These are phyloP conservation scores for Daktulosphaira vitifoliae DNA, from an alignment of 1,140 invertebrate genomes.

Conservation along the genomic window DNA sequence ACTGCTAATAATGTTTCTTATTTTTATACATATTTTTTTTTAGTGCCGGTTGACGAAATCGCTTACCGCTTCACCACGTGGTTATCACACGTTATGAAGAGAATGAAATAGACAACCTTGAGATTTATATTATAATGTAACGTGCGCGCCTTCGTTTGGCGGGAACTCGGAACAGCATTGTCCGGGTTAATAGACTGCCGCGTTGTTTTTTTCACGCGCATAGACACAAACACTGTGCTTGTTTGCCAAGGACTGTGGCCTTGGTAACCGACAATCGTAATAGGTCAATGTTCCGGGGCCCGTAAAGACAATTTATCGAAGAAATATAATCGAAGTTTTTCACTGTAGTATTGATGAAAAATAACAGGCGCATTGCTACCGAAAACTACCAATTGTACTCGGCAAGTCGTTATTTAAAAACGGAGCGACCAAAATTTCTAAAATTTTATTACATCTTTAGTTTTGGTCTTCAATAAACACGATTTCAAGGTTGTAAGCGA, in stretches of 20 bases:
- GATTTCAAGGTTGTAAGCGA: conserved; percentile 15
- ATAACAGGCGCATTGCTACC: too few species aligned
- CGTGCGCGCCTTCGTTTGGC: neutral
- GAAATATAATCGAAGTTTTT: too few species aligned
- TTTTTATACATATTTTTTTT: neutral
- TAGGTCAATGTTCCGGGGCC: conserved; percentile 24
- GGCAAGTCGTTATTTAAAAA: too few species aligned
- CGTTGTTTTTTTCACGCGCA: neutral
- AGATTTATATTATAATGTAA: neutral
- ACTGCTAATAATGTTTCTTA: too few species aligned
- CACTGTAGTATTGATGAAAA: too few species aligned
- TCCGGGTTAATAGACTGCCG: conserved; percentile 19
- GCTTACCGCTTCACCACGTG: conserved; percentile 1
- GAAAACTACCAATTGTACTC: too few species aligned
- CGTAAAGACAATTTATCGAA: too few species aligned
- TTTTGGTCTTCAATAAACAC: too few species aligned
- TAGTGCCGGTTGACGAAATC: too few species aligned
- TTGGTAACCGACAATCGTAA: conserved; percentile 17
- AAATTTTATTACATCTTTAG: too few species aligned
- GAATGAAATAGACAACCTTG: conserved; percentile 8
- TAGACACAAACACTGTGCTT: neutral
- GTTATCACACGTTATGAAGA: neutral
- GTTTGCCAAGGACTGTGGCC: conserved; percentile 26
- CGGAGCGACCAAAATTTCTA: too few species aligned
- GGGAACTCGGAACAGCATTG: conserved; percentile 11